A percentile compares a stretch with the other conserved stretches of the same genome.
These are phyloP conservation scores for Pseudobourletiella spinata DNA, from an alignment of 1,140 invertebrate genomes.

Conservation along the genomic window DNA sequence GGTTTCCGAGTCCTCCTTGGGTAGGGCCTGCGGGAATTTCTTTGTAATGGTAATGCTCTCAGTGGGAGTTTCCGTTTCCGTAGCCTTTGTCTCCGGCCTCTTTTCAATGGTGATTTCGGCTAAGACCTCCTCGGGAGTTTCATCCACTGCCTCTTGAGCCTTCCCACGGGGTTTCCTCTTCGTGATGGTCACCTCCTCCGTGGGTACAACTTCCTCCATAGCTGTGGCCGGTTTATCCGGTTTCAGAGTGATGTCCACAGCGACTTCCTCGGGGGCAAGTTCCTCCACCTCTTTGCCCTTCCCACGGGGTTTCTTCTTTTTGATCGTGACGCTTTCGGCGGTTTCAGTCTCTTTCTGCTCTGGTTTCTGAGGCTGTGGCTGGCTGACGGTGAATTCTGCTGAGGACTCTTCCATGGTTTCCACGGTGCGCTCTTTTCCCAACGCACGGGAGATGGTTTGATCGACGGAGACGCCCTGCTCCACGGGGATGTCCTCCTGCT, in stretches of 20 bases:
- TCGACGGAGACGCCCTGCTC: background rate
- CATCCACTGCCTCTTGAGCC: background rate
- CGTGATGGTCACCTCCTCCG: background rate
- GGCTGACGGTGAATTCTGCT: background rate
- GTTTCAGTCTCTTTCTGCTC: background rate
- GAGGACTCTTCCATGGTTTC: background rate
- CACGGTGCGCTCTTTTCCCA: background rate
- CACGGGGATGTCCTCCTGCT: background rate
- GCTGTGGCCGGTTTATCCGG: background rate
- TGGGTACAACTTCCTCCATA: background rate
- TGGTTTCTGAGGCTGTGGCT: background rate
- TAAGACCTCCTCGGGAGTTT: conserved; percentile 39
- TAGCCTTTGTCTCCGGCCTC: background rate
- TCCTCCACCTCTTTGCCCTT: background rate
- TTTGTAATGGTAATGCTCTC: background rate
- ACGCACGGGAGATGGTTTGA: background rate
- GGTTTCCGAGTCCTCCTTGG: background rate
- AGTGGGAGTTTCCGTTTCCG: background rate
- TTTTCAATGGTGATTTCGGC: conserved; percentile 45
- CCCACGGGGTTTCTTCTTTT: conserved; percentile 5
- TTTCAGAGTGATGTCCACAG: background rate
- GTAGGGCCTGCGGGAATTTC: background rate
- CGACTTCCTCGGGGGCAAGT: background rate
- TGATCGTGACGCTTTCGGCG: background rate
- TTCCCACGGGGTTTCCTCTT: background rate